A percentile compares a stretch with the other conserved stretches of the same genome.
Conservation (phyloP, 2,113 vertebrate genomes). For the Poeciliopsis turrubarensis region DNA sequence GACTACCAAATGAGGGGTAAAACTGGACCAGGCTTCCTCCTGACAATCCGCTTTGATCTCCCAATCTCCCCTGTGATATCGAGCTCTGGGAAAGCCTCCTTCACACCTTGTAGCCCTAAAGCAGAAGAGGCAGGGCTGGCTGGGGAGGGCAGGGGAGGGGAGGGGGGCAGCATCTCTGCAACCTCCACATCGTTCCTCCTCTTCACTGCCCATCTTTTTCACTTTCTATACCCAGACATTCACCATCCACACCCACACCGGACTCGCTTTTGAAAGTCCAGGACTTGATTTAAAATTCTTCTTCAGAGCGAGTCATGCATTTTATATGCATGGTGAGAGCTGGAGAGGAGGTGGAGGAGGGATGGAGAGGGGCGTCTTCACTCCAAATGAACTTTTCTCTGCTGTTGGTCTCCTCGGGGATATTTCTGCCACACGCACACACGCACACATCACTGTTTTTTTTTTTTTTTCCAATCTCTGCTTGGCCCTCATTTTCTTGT, state of each 20-base stretch:
- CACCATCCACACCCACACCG: constrained; percentile 62
- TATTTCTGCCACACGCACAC: neutral
- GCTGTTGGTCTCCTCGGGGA: constrained; percentile 61
- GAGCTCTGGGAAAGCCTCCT: constrained; percentile 59
- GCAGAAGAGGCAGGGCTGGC: constrained; percentile 59
- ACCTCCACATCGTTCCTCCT: constrained; percentile 16
- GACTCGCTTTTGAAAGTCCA: constrained; percentile 75
- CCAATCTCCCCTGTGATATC: constrained; percentile 68
- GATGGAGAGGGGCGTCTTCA: constrained; percentile 32
- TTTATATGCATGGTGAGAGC: constrained; percentile 74
- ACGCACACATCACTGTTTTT: constrained; percentile 7
- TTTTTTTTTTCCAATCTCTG: constrained; percentile 46
- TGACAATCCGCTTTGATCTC: constrained; percentile 76
- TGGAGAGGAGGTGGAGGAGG: constrained; percentile 35
- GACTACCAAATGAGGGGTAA: constrained; percentile 74
- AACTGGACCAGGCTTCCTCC: constrained; percentile 65
- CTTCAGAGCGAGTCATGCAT: constrained; percentile 77
- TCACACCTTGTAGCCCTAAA: constrained; percentile 76
- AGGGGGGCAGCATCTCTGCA: constrained; percentile 43
- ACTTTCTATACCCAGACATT: constrained; percentile 36
- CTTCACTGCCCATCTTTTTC: constrained; percentile 34
- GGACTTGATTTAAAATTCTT: constrained; percentile 79
- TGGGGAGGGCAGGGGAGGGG: constrained; percentile 43
- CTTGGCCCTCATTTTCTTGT: constrained; percentile 56
- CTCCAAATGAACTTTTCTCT: constrained; percentile 72